Evolutionary conservation across 2,113 vertebrate species (phyloP).

Genomic region (Genyomyrus donnyi): DNA sequence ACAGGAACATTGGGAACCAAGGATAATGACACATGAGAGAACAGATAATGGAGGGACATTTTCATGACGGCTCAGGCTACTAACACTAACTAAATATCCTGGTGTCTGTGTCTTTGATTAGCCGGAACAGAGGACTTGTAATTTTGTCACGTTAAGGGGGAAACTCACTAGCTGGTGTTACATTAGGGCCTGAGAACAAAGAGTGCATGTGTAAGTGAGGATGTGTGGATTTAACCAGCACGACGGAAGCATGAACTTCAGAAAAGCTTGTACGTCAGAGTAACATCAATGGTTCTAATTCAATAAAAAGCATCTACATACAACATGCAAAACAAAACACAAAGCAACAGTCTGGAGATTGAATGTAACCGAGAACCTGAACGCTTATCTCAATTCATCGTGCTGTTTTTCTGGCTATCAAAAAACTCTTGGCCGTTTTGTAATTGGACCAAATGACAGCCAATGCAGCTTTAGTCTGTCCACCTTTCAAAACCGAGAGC

Average conservation of each 20-base stretch:
- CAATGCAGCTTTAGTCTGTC: background rate
- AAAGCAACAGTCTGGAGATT: background rate
- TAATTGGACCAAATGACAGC: background rate
- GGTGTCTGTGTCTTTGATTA: background rate
- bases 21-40: background rate
- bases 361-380: background rate
- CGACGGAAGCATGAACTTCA: background rate
- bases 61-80: background rate
- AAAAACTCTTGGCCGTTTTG: background rate
- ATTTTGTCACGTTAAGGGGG: background rate
- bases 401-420: background rate
- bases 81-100: background rate
- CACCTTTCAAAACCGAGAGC: background rate
- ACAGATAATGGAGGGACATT: background rate
- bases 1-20: background rate
- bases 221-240: background rate
- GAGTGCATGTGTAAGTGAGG: background rate
- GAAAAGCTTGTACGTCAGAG: background rate
- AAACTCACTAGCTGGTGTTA: background rate
- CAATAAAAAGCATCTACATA: background rate
- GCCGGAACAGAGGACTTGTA: background rate
- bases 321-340: background rate
- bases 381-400: background rate
- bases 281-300: background rate
- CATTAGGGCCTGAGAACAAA: background rate